Evolutionary conservation across 2,888 invertebrate genomes (phyloP), one percentile per base, ranked within the genome.

Genomic region (Polyommatus iphigenia): DNA sequence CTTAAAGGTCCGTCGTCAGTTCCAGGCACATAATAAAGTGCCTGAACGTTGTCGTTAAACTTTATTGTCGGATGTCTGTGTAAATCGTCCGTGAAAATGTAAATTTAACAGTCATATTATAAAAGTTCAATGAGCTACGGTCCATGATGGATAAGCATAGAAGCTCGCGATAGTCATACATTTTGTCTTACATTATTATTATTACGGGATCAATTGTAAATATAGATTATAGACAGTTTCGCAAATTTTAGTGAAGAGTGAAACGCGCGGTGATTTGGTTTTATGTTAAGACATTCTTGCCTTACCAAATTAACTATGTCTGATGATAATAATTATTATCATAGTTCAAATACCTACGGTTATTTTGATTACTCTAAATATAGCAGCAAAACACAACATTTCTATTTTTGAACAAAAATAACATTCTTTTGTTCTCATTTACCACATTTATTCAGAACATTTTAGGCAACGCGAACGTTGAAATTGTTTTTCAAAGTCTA

Each of bases 1-100:
- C 67, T 67, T 67, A 67, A 29, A 67, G 67, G 67, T 67, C 18
- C 67, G 67, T 67, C 67, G 29, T 67, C 67, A 32, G 24, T 67
- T 32, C 13, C 67, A 32, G 67, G 67, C 29, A 29, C 67, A 67
- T 67, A 67, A 67, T 67, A 67, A 67, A 32, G 67, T 29, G 29
- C 29, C 67, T 67, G 67, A 29, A 67, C 29, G 67, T 67, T 24
- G 67, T 18, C 67, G 29, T 67, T 67, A 67, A 67, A 67, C 67
- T 62, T 62, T 62, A 62, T 13, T 24, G 67, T 67, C 67, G 29
- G 20, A 62, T 62, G 62, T 62, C 67, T 67, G 67, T 15, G 29
- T 67, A 67, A 67, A 67, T 67, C 67, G 67, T 29, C 13, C 29
- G 67, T 67, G 15, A 67, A 29, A 67, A 67, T 67, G 29, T 67